Conservation (phyloP, 2,888 invertebrate species). For the Spodoptera picta region DNA sequence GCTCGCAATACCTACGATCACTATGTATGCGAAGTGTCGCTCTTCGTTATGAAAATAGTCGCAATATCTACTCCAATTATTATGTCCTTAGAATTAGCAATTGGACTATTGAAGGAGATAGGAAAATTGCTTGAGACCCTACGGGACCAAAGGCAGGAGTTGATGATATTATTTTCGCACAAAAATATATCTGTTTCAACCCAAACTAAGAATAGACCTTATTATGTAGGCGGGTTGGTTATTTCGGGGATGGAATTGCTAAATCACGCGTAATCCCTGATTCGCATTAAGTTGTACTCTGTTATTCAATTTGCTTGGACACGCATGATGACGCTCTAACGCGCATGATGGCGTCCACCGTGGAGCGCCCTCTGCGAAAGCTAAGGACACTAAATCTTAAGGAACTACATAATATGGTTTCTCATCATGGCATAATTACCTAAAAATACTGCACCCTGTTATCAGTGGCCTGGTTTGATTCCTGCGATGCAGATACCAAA, state of each 20-base stretch:
- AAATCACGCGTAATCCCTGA: conserved; percentile 2
- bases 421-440: too few species aligned
- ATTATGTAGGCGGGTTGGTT: conserved; percentile 22
- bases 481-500: too few species aligned
- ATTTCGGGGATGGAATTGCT: conserved; percentile 12
- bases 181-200: conserved; percentile 18
- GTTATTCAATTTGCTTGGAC: too few species aligned
- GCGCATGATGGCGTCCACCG: too few species aligned
- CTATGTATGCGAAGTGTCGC: conserved; percentile 5
- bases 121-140: conserved; percentile 37
- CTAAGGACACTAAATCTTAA: too few species aligned
- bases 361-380: too few species aligned
- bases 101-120: conserved; percentile 24
- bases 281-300: background rate
- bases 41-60: conserved; percentile 25
- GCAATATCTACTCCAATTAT: conserved; percentile 22
- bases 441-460: too few species aligned
- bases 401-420: too few species aligned
- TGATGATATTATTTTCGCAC: conserved; percentile 30
- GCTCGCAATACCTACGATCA: conserved; percentile 6
- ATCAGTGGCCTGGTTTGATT: too few species aligned
- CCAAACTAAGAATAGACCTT: conserved; percentile 18
- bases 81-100: conserved; percentile 26
- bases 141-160: conserved; percentile 14
- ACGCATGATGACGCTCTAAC: too few species aligned